Conservation (phyloP, 2,113 vertebrate genomes). For the Neolamprologus sp. region DNA sequence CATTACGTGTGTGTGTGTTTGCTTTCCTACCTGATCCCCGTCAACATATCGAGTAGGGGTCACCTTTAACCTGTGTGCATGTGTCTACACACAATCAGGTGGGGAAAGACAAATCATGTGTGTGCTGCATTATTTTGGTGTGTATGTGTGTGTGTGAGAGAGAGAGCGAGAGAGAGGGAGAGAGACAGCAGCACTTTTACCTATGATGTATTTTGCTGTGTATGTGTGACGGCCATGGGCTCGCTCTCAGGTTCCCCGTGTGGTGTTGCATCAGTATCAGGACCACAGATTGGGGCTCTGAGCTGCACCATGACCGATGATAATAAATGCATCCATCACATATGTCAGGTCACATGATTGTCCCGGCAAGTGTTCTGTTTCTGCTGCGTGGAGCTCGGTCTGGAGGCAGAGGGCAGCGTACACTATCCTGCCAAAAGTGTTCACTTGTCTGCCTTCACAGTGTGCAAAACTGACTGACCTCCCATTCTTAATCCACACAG, state of each 20-base stretch:
- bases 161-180: fast-evolving
- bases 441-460: not conserved
- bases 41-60: slow-evolving; percentile 8
- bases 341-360: not conserved
- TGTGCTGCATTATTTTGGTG: not conserved
- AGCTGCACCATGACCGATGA: not conserved
- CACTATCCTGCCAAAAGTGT: not conserved
- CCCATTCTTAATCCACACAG: not conserved
- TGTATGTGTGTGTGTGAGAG: not conserved
- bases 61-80: slow-evolving; percentile 20
- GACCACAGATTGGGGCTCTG: not conserved
- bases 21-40: not conserved
- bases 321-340: not conserved
- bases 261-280: not conserved
- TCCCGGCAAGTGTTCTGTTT: not conserved
- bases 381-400: not conserved
- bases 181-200: not conserved
- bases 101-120: not conserved
- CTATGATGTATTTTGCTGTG: not conserved
- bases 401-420: not conserved
- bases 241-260: not conserved
- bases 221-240: not conserved
- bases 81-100: not conserved
- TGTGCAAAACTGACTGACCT: not conserved
- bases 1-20: not conserved